Evolutionary conservation across 2,797 vertebrate species (phyloP).

Genomic region (Diglossa cyanea): DNA sequence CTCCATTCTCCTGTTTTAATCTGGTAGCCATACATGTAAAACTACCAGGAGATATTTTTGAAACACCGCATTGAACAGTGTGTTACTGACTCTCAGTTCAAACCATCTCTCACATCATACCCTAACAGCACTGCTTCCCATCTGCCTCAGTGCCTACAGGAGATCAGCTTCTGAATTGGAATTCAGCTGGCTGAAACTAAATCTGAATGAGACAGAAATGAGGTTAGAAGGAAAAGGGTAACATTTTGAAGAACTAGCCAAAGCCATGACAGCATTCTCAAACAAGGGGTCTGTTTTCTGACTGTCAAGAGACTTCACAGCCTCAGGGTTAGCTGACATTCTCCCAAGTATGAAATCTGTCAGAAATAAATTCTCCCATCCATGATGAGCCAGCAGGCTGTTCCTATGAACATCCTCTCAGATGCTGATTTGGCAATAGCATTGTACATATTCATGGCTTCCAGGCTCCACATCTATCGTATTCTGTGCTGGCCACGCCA

Average conservation of each 20-base stretch:
- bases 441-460: conserved; percentile 10
- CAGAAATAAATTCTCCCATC: conserved; percentile 50
- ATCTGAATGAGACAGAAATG: conserved; percentile 7
- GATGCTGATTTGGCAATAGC: conserved; percentile 54
- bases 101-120: conserved; percentile 22
- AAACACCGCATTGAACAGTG: not conserved
- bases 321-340: conserved; percentile 11
- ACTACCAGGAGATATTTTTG: conserved; percentile 49
- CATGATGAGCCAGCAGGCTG: conserved; percentile 30
- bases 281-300: not conserved
- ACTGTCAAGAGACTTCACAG: not conserved
- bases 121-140: conserved; percentile 36
- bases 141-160: conserved; percentile 45
- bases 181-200: conserved; percentile 32
- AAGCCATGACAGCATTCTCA: not conserved
- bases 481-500: not conserved
- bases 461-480: not conserved
- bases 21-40: not conserved
- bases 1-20: conserved; percentile 12
- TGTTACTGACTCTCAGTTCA: conserved; percentile 45
- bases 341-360: conserved; percentile 31
- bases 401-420: conserved; percentile 24
- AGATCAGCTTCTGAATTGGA: conserved; percentile 39
- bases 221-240: conserved; percentile 17
- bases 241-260: conserved; percentile 9